These are phyloP conservation scores for Guaruba guarouba DNA, from an alignment of 2,113 vertebrate genomes.

Conservation along the genomic window DNA sequence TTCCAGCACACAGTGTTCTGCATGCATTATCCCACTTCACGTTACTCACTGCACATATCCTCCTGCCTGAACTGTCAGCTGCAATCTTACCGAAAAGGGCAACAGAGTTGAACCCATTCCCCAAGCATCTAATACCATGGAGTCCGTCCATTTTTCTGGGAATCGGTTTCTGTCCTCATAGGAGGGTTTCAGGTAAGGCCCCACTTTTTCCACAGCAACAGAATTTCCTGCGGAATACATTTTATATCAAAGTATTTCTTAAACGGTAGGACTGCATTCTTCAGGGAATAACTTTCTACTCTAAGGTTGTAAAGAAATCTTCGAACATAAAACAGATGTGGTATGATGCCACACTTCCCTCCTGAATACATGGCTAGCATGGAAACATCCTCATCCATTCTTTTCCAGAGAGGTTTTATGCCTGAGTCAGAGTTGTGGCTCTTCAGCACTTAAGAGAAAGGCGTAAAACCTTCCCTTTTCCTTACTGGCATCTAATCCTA, in stretches of 20 bases:
- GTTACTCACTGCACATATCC: conserved; percentile 43
- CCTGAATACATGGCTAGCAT: neutral
- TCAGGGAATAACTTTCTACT: neutral
- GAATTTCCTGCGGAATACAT: neutral
- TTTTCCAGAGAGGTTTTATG: neutral
- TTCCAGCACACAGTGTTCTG: conserved; percentile 51
- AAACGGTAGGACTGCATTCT: neutral
- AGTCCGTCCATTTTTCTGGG: neutral
- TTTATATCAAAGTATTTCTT: neutral
- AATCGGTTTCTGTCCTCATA: neutral
- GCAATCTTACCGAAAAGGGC: conserved; percentile 36
- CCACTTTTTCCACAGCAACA: neutral
- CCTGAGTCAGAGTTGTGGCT: neutral
- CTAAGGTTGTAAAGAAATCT: neutral
- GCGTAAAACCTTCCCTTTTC: neutral
- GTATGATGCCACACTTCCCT: neutral
- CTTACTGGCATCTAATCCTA: neutral
- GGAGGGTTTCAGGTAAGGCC: conserved; percentile 10
- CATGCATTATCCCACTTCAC: conserved; percentile 55
- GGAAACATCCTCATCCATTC: neutral
- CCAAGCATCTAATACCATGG: neutral
- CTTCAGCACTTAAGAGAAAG: neutral
- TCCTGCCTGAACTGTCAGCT: conserved; percentile 59
- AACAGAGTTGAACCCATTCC: conserved; percentile 26
- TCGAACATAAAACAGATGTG: neutral